phyloP scores from a whole-genome alignment of 2,797 vertebrate species.

The Gallinago stenura region DNA sequence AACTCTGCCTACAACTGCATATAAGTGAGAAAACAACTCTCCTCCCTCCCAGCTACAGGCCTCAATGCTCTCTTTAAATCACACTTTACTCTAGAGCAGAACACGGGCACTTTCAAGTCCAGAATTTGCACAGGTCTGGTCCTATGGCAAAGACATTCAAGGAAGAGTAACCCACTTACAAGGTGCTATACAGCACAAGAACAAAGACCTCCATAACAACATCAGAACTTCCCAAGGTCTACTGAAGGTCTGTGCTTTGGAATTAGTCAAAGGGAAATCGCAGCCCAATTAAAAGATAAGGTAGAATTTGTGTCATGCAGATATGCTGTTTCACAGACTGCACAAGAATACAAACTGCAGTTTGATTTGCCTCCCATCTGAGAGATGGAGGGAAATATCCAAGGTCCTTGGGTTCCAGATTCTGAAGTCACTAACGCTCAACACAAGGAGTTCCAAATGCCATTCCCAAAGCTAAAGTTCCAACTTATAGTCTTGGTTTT shows the following conservation, averaged over 20 bases:
- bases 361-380: background rate
- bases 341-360: background rate
- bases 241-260: background rate
- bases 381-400: background rate
- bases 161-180: background rate
- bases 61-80: background rate
- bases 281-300: background rate
- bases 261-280: background rate
- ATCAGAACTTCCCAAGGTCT: background rate
- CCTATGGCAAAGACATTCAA: background rate
- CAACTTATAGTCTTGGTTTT: background rate
- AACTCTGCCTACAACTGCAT: background rate
- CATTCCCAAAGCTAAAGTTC: background rate
- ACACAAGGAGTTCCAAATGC: background rate
- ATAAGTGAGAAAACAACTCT: background rate
- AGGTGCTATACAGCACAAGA: background rate
- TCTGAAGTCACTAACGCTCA: background rate
- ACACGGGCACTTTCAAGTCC: background rate
- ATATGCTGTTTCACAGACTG: background rate
- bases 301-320: background rate
- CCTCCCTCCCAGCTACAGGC: background rate
- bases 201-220: background rate
- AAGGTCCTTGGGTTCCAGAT: background rate
- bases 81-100: background rate
- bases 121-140: background rate